These are phyloP conservation scores for Adela reaumurella DNA, from an alignment of 2,888 invertebrate species.

Conservation along the genomic window DNA sequence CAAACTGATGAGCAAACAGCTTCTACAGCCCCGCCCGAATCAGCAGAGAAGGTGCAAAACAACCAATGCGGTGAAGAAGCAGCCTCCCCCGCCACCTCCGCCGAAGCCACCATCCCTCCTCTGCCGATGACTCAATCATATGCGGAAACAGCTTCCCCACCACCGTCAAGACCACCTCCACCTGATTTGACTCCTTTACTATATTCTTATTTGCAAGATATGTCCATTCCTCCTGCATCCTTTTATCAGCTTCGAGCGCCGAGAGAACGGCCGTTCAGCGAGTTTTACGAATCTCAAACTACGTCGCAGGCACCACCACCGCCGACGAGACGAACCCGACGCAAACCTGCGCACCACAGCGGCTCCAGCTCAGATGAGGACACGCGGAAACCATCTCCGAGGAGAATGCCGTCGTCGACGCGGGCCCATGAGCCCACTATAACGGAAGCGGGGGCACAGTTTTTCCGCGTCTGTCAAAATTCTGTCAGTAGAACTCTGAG, in stretches of 20 bases:
- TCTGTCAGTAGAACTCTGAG: slow-evolving; percentile 63
- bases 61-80: slow-evolving; percentile 11
- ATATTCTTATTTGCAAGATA: slow-evolving; percentile 52
- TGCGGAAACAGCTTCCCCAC: slow-evolving; percentile 13
- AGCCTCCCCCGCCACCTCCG: slow-evolving; percentile 14
- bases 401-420: slow-evolving; percentile 31
- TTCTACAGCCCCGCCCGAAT: slow-evolving; percentile 13
- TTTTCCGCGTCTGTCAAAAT: slow-evolving; percentile 65
- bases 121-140: slow-evolving; percentile 17
- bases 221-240: slow-evolving; percentile 43
- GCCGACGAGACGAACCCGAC: slow-evolving; percentile 44
- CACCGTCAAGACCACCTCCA: slow-evolving; percentile 46
- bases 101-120: slow-evolving; percentile 17
- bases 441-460: slow-evolving; percentile 66
- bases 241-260: slow-evolving; percentile 41
- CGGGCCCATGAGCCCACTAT: slow-evolving; percentile 62
- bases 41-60: slow-evolving; percentile 12
- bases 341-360: slow-evolving; percentile 35
- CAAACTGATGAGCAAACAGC: slow-evolving; percentile 28
- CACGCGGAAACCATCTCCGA: slow-evolving; percentile 35
- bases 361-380: slow-evolving; percentile 52
- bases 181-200: slow-evolving; percentile 45
- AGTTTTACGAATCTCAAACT: slow-evolving; percentile 31
- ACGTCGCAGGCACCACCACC: slow-evolving; percentile 33
- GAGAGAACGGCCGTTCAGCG: slow-evolving; percentile 30